phyloP scores from a whole-genome alignment of 2,888 invertebrate species.

The Minunthozetes semirufus region DNA sequence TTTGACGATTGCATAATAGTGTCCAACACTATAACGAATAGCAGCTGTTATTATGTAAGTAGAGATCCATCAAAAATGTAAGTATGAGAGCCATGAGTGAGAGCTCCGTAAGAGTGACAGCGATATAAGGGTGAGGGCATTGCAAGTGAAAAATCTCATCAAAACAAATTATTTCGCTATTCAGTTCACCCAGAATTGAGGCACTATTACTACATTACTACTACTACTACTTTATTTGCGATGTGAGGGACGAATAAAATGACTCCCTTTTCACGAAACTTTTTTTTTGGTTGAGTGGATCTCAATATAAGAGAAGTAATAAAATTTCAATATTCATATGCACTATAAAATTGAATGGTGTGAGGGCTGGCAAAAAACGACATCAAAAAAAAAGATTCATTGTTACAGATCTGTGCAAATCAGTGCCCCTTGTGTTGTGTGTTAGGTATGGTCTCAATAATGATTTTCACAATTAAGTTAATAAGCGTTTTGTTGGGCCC shows the following conservation, averaged over 20 bases:
- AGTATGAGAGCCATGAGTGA: neutral
- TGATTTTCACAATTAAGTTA: slow-evolving; percentile 2
- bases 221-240: neutral
- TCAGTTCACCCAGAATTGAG: neutral
- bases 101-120: too few relatives aligned
- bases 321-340: slow-evolving; percentile 26
- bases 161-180: slow-evolving; percentile 16
- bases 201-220: too few relatives aligned
- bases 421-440: neutral
- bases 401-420: slow-evolving; percentile 11
- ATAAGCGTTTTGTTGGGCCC: slow-evolving; percentile 15
- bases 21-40: neutral
- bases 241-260: neutral
- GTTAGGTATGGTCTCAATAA: neutral
- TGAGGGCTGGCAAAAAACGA: neutral
- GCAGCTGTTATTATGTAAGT: slow-evolving; percentile 7
- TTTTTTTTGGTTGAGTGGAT: slow-evolving; percentile 12
- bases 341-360: slow-evolving; percentile 14
- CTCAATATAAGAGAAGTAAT: slow-evolving; percentile 8
- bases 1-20: neutral
- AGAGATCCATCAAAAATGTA: slow-evolving; percentile 18
- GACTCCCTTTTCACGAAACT: neutral
- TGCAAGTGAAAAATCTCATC: slow-evolving; percentile 15
- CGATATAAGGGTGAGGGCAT: neutral
- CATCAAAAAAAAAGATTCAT: slow-evolving; percentile 17